phyloP scores from a whole-genome alignment of 35 echinoderm and acorn worm genomes.

The Hemicentrotus pulcherrimus region DNA sequence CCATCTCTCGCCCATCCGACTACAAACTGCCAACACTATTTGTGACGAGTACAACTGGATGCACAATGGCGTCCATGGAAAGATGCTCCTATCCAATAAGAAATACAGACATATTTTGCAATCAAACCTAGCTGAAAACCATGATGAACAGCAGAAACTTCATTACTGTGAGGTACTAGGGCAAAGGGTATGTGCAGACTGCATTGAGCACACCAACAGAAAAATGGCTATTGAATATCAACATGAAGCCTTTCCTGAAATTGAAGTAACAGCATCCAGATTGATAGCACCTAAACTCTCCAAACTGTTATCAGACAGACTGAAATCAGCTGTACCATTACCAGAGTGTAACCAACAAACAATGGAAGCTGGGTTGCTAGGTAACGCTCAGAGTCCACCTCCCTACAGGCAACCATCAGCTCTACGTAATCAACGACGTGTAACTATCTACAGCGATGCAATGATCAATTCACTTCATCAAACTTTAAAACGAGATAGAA shows the following conservation, averaged over 20 bases:
- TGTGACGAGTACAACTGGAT: conserved; percentile 85
- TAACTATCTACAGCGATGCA: conserved; percentile 71
- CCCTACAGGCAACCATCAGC: conserved; percentile 78
- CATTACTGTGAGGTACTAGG: conserved; percentile 91
- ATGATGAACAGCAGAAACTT: conserved; percentile 40
- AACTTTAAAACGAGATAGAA: conserved; percentile 70
- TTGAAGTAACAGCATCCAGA: conserved; percentile 73
- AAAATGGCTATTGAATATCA: conserved; percentile 82
- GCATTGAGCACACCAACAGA: conserved; percentile 78
- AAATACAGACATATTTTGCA: conserved; percentile 65
- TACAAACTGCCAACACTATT: conserved; percentile 84
- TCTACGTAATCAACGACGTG: conserved; percentile 49
- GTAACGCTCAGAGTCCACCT: conserved; percentile 59
- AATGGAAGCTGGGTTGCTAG: conserved; percentile 44
- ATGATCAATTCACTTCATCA: conserved; percentile 71
- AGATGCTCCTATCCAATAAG: conserved; percentile 74
- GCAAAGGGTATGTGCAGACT: conserved; percentile 67
- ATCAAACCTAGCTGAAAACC: conserved; percentile 18
- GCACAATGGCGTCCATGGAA: conserved; percentile 80
- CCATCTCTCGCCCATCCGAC: conserved; percentile 31
- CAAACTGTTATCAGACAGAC: conserved; percentile 45
- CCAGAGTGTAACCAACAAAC: conserved; percentile 32
- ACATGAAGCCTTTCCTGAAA: conserved; percentile 74
- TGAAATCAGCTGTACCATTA: conserved; percentile 47
- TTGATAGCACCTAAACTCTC: conserved; percentile 80